Base-by-base conservation (phyloP, 2,888 invertebrate genomes). In the Drosophila stalkeri region DNA sequence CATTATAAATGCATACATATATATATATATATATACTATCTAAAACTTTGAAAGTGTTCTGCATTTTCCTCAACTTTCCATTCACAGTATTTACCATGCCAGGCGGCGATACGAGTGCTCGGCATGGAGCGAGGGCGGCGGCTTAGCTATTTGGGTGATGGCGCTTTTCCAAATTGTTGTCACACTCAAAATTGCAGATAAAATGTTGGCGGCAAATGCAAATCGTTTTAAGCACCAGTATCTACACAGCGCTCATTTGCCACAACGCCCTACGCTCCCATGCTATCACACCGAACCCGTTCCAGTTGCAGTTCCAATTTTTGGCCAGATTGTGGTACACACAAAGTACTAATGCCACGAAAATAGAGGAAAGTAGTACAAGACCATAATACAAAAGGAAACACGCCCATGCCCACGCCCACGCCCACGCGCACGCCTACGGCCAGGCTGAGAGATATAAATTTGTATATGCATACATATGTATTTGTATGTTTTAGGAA, bases 141-240 rank as follows among this genome's bases (percentile, higher is more conserved):
- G 11, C 49, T 61, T 35, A 60, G 60, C 70, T 61, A 52, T 75
- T 70, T 39, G 31, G 66, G 62, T 65, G 68, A 73, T 73, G 76
- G 71, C 66, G 64, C 67, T 59, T 64, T 80, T 67, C 71, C 76
- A 77, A 77, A 71, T 65, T 80, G 57, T 67, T 75, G 77, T 76
- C 64, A 76, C 76, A 75, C 76, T 71, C 55, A n/a, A 68, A 78
- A 80, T 69, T 74, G 69, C 74, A 66, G 75, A 77, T 79, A 77
- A 77, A 79, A 78, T 62, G 65, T 57, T 79, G 79, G n/a, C 69
- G 64, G 75, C 69, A 63, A 77, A 77, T 77, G 83, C 72, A 82
- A 89, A 89, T 89, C 86, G 89, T 55, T 72, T 88, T 68, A 55
- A 49, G 72, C 64, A 23, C 41, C 66, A 65, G 46, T 41, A 33